Base-by-base conservation (phyloP, 1,140 invertebrate species). In the Pantala flavescens region DNA sequence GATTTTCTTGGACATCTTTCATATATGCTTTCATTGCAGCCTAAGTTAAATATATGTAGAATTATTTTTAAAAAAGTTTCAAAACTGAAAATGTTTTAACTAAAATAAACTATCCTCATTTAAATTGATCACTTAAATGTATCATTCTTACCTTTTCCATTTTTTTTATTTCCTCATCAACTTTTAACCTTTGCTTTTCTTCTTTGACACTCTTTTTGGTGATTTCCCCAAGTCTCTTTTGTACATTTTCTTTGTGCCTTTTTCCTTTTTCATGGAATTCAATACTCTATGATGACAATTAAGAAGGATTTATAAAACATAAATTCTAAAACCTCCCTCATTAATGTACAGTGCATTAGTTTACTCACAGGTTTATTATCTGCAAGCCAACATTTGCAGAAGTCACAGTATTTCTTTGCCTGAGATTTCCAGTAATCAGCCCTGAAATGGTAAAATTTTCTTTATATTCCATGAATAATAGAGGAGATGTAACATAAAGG, bases 391-490 rank as follows among this genome's bases (percentile, higher is more conserved):
- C 96, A 98, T 84, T 98, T 98, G 83, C 97, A 99, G 83, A 96
- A 96, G 78, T 98, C 95, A 81, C 97, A 99, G 82, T 91, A 98
- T 82, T 98, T 98, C 74, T 94, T 89, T 0, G 93, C 93, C 78
- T 96, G 91, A 36, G 96, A 98, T 84, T 97, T 96, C 97, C 97
- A 99, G 82, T 96, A 98, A 79, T 98, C 96, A 10, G 97, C 91
- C 97, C 91, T 94, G 78, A 23, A 84, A 84, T 19, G n/a, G n/a
- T 63, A 63, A 63, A 63, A 63, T 21, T 63, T 21, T 19, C 14
- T 14, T 63, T 63, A 19, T 63, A 63, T 21, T 36, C 49, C 14
- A 63, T 63, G 49, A 21, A 16, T 21, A 63, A 63, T 63, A 3
- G 49, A 36, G 9, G 49, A 63, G n/a, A 63, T 7, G 12, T 7